Evolutionary conservation across 2,113 vertebrate genomes (phyloP), one percentile per base, ranked within the genome.

Genomic region (Puma concolor): DNA sequence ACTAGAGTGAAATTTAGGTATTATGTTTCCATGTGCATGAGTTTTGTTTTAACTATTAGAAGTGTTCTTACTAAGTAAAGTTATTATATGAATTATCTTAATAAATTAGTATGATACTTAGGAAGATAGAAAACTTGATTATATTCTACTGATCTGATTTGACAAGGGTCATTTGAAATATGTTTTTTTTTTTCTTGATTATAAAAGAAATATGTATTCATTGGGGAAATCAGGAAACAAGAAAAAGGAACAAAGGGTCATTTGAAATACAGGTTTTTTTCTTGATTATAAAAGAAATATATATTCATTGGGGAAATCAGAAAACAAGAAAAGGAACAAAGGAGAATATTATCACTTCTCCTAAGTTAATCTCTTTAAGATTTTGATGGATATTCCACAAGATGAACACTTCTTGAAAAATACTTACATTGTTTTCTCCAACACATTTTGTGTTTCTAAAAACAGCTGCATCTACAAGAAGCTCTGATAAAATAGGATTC

Each of bases 31-130:
- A 4, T 11, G 16, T 36, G 3, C 7, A 57, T 33, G 41, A 44
- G 81, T 88, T 88, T 86, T 69, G 13, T 86, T 74, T 97, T 90
- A 86, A 82, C n/a, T 89, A 72, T 81, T 84, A 81, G 9, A 81
- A 88, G 23, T 91, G 4, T 27, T 57, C 21, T 72, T 95, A 27
- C 27, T 96, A 81, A 92, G 3, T 88, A 66, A 69, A 83, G 52
- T 80, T 85, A 15, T 90, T 90, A 27, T 14, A n/a, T 50, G 27
- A 60, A 67, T 91, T 90, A 36, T 14, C 60, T 84, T 64, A 77
- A 92, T 86, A 84, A 88, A 86, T 95, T 93, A 71, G 17, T 76
- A 54, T 88, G 27, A 86, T n/a, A 60, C 21, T 84, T 92, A 76
- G 5, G 17, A 88, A 91, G 54, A 82, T 52, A 21, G 54, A 85